Evolutionary conservation across 1,140 invertebrate genomes (phyloP), one percentile per base, ranked within the genome.

Genomic region (Saxidomus purpurata): DNA sequence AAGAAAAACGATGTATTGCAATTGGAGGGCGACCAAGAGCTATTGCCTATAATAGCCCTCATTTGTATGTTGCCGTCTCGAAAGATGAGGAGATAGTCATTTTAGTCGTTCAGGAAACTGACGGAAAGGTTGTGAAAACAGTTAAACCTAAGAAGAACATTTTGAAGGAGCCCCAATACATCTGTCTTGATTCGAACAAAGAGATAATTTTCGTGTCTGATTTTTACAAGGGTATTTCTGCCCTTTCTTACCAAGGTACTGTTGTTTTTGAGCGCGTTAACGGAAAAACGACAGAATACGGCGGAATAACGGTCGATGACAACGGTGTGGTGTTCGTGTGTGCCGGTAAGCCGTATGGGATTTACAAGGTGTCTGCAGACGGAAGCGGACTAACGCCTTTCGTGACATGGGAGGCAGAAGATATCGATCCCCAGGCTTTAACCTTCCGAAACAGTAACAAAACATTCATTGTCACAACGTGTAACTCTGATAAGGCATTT

Each of bases 311-410:
- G n/a, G n/a, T n/a, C n/a, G 43, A 43, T 43, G 4, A 43, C 43
- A 43, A 15, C 43, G 43, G 15, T 8, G 43, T n/a, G 15, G 6
- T 43, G 55, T 87, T 77, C 49, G 43, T 67, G 22, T 87, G 76
- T 63, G 85, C 85, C 28, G 85, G 74, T 36, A 87, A 87, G 52
- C 85, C 85, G 55, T 87, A 87, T 63, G 85, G 74, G 28, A 87
- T 87, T 19, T 80, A 87, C 38, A 34, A 22, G 55, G 74, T 87
- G n/a, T 40, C 55, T 25, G 9, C 22, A 4, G 85, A 87, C 25
- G 76, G 52, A 15, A 59, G 31, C 19, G 55, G 55, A n/a, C 31
- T 87, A 49, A 22, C 19, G 4, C 59, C 85, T 15, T 69, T 79
- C n/a, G 59, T 80, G 0, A 80, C 59, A 0, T 87, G 85, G 74